Base-by-base conservation (phyloP, 2,888 invertebrate genomes). In the Andrena marginata region DNA sequence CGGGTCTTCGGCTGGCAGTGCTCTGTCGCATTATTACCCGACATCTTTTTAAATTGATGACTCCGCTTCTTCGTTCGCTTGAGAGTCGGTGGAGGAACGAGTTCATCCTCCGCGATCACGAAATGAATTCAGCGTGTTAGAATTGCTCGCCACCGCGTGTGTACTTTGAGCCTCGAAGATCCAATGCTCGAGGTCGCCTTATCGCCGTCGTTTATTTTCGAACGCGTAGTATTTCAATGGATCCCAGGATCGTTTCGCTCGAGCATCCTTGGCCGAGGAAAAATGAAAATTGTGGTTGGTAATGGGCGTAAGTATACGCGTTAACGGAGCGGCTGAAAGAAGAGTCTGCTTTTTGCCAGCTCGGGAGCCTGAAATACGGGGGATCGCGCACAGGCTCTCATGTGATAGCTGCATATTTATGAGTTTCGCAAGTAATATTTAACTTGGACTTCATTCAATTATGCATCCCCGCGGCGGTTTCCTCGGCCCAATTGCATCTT, bases 351-450 rank as follows among this genome's bases (percentile, higher is more conserved):
- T 80, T 77, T 77, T 77, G 62, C 33, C 26, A n/a, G 42, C 29
- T 26, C 23, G 2, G 23, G 1, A 56, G 54, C 33, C 33, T 67
- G 80, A 26, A 59, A 60, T 10, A 77, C 20, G 13, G 13, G n/a
- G n/a, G 62, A 29, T 63, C 29, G 35, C 33, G 16, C 13, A 8
- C 6, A 7, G 23, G 54, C 35, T 62, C 23, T 63, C n/a, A 31
- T 68, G 16, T 49, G 77, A 68, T 63, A 49, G 63, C 3, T 49
- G 72, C 72, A 72, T 80, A 77, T 80, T 80, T 80, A 80, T 80
- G 80, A 80, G 77, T 80, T 80, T 80, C 72, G 78, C 77, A 77
- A 80, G 77, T 68, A 80, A 80, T 80, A 77, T 80, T 77, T 77
- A 77, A 64, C 71, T 49, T 63, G 63, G 56, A 42, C 63, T 77